Evolutionary conservation across 2,113 vertebrate genomes (phyloP), one percentile per base, ranked within the genome.

Genomic region (Cyphomyrus discorhynchus): DNA sequence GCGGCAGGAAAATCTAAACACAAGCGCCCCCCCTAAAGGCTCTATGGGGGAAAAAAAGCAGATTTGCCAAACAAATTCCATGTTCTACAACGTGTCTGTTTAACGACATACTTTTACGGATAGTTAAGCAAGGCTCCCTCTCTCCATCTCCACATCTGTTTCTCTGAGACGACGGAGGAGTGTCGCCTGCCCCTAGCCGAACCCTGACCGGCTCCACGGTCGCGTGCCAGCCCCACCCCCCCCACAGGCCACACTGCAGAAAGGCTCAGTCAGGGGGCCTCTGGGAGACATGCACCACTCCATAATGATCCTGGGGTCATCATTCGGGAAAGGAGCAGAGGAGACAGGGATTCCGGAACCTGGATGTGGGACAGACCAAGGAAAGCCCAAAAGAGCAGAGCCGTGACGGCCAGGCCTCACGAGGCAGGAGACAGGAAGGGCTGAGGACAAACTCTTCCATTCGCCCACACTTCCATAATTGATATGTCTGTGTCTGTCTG

Each of bases 81-180:
- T 45, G 74, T 50, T 80, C 47, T 39, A 89, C 88, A 88, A 74
- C 42, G 70, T 83, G 27, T 83, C 74, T 89, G 50, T 89, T 89
- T 89, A 89, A 89, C 8, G 17, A 56, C 49, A 74, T 82, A 31
- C 50, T 83, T 89, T 89, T 83, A 82, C 49, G 88, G 88, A 5
- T 89, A 89, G 88, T 89, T 89, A 89, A 27, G 49, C 88, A 82
- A 52, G 66, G 47, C 66, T 42, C 8, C 46, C 74, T 42, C 31
- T 89, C 70, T 47, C 39, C 21, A 5, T 88, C 49, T 83, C 35
- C 74, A 74, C 88, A 89, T 89, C 88, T 89, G 88, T 47, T 82
- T 56, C 87, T 70, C 45, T 50, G 6, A 83, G 74, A 31, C 21
- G 50, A 82, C n/a, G 39, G 19, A 50, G 35, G 19, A 7, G 19